Base-by-base conservation (phyloP, 2,113 vertebrate genomes). In the Ancistrus triradiatus region DNA sequence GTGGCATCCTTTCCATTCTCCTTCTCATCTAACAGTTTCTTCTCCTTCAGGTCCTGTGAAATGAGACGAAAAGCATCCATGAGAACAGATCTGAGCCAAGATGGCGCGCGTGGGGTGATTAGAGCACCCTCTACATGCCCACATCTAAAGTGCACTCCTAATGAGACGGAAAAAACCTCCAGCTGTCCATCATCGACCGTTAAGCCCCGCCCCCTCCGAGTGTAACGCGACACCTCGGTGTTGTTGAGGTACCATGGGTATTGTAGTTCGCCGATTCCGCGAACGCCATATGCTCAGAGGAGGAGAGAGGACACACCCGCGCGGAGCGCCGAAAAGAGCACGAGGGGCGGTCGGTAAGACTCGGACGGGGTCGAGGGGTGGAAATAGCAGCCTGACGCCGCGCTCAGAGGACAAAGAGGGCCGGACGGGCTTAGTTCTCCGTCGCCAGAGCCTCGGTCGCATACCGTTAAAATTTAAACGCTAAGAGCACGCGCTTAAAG, bases 1-100 rank as follows among this genome's bases (percentile, higher is more conserved):
- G 93, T 92, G 1, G 94, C 90, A 1, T 95, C 92, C 81, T 91
- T 93, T 62, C 95, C 95, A 38, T 97, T 98, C 83, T 97, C 92
- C 69, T 92, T 90, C 83, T 97, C 93, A 84, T 97, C 94, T 65
- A 90, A 84, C 60, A 93, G 85, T 88, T 96, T 95, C 91, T 98
- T 97, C 84, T 93, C 92, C 77, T 98, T 98, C 79, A 98, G 85
- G 69, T 97, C 95, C 94, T 98, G 75, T 53, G 44, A 38, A 70
- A 22, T 33, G 17, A 31, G 7, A n/a, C n/a, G n/a, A n/a, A n/a
- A n/a, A n/a, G 53, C 4, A 15, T 17, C 38, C 28, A 5, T 8
- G 9, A 33, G 9, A 68, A 19, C 38, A 47, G 48, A 25, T 5
- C 10, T 31, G 40, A 15, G 40, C 25, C 48, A 15, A 58, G 51